Conservation (phyloP, 2,888 invertebrate species). For the Drosophila rellima region DNA sequence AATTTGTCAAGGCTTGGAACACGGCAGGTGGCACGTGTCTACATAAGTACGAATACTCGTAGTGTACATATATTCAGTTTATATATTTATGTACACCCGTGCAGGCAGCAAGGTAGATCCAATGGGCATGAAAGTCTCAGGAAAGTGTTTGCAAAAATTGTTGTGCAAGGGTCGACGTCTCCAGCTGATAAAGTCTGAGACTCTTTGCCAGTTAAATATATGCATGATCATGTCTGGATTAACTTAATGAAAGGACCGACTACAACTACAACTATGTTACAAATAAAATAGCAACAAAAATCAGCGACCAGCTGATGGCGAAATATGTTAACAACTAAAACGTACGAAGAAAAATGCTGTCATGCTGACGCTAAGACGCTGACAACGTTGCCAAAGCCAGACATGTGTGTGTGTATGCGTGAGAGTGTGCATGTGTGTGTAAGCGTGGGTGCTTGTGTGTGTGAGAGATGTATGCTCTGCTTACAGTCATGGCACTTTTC, state of each 20-base stretch:
- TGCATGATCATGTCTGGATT: conserved; percentile 83
- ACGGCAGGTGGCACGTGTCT: conserved; percentile 52
- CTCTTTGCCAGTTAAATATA: conserved; percentile 48
- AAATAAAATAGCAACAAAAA: conserved; percentile 7
- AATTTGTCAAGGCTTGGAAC: conserved; percentile 66
- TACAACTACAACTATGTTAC: conserved; percentile 20
- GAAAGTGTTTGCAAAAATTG: conserved; percentile 39
- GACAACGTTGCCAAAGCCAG: conserved; percentile 44
- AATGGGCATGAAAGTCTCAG: conserved; percentile 59
- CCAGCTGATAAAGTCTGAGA: conserved; percentile 6
- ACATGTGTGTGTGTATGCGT: background rate
- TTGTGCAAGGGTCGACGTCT: conserved; percentile 43
- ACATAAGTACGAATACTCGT: conserved; percentile 42
- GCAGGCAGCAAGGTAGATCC: conserved; percentile 19
- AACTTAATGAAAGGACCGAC: conserved; percentile 77
- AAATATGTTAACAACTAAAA: conserved; percentile 45
- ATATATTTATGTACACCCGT: conserved; percentile 6
- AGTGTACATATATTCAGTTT: conserved; percentile 16
- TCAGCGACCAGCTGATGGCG: conserved; percentile 52
- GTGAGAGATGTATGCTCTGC: background rate
- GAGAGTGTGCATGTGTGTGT: conserved; percentile 25
- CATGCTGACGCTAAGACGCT: conserved; percentile 52
- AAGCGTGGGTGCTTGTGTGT: conserved; percentile 27
- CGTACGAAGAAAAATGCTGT: conserved; percentile 44
- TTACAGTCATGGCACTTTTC: background rate